Evolutionary conservation across 2,888 invertebrate species (phyloP).

Genomic region (Spatulosminthurus flaviceps): DNA sequence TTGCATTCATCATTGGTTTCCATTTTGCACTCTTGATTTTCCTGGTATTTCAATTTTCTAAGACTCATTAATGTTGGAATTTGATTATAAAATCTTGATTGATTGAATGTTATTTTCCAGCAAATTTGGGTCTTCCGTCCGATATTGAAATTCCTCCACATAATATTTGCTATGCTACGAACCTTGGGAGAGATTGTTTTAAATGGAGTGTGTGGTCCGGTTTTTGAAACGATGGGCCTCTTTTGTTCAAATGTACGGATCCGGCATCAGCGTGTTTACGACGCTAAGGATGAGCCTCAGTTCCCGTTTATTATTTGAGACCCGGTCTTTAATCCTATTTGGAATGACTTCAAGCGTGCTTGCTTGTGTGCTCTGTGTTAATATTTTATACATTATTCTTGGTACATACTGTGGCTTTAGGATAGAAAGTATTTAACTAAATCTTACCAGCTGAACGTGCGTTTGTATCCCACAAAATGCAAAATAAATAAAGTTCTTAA

Average conservation of each 20-base stretch:
- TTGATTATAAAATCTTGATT: background rate
- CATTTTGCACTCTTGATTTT: conserved; percentile 57
- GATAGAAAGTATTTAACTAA: too few species aligned
- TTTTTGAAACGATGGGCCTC: conserved; percentile 57
- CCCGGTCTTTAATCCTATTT: background rate
- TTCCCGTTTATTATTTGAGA: conserved; percentile 56
- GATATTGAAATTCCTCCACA: conserved; percentile 54
- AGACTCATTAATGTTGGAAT: background rate
- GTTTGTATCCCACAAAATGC: too few species aligned
- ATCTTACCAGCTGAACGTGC: too few species aligned
- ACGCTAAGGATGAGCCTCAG: conserved; percentile 59
- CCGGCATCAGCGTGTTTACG: conserved; percentile 59
- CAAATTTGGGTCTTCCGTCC: conserved; percentile 48
- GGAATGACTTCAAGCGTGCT: background rate
- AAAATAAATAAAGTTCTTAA: too few species aligned
- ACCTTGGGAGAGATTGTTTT: conserved; percentile 54
- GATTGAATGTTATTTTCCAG: background rate
- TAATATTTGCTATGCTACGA: conserved; percentile 53
- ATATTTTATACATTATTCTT: too few species aligned
- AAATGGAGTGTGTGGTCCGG: conserved; percentile 54
- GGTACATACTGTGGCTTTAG: too few species aligned
- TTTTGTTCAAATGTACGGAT: conserved; percentile 55
- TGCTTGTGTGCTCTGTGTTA: too few species aligned
- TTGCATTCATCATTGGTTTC: conserved; percentile 56
- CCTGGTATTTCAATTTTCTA: conserved; percentile 53